Base-by-base conservation (phyloP, 2,888 invertebrate species). In the Tricholauxania praeusta region DNA sequence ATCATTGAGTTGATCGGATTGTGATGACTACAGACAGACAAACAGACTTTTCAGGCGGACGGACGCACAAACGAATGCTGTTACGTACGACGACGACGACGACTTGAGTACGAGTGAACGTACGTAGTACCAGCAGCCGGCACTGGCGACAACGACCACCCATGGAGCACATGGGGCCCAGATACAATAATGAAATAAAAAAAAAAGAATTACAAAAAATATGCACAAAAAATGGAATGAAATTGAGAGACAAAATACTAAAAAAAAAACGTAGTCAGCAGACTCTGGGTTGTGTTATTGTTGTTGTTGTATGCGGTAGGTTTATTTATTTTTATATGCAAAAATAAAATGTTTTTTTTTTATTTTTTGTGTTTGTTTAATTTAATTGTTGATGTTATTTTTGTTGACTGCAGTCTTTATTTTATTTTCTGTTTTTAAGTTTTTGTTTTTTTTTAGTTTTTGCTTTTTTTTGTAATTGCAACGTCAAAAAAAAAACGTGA, bases 111-210 rank as follows among this genome's bases (percentile, higher is more conserved):
- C 53, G 19, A 64, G 59, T 72, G 63, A 10, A 19, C 51, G 64
- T 47, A 67, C 67, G 67, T 67, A 57, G 73, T 67, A 75, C 59
- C 75, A 75, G 76, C 74, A 65, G 72, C 67, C 71, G 64, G 65
- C 68, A 74, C 75, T 74, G 78, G 77, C 78, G 78, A 78, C 79
- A 76, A 71, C 75, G 77, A 73, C 77, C 79, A 77, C 77, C 78
- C 76, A 77, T 76, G 72, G 72, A 72, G 76, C 55, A 70, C 64
- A 73, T 73, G 57, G 64, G 66, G 53, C 39, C 48, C 48, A 55
- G 62, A 53, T 59, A 28, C 60, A 32, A 39, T 52, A n/a, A 28
- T 47, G 55, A 51, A 51, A 62, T 49, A 32, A 22, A 17, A 59
- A 51, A 47, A 49, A 51, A 57, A 69, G 4, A 67, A 51, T 39